Evolutionary conservation across 1,140 invertebrate genomes (phyloP), one percentile per base, ranked within the genome.

Genomic region (Pseudomyrmex concolor): DNA sequence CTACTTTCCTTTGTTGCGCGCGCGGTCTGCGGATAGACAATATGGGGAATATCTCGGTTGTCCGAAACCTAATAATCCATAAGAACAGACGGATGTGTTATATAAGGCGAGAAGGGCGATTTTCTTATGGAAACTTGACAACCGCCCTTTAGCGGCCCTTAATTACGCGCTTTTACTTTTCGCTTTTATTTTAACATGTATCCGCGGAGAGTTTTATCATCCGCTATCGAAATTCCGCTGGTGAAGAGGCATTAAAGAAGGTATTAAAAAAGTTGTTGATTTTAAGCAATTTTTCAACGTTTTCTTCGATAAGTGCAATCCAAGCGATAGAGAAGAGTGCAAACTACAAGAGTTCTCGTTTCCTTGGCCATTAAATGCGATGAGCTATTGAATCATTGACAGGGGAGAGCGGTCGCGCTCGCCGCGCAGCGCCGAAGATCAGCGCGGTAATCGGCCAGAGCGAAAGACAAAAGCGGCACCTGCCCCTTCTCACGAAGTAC

Each of bases 401-500:
- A 54, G 34, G 34, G 34, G 34, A 34, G 34, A 0, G 34, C 4
- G 34, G 5, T 34, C 34, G 34, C 34, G 34, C 34, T 34, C n/a
- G 15, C 34, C 17, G 34, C 51, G 19, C 19, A 71, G 66, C 19
- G 45, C 34, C 43, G 43, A 48, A 59, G 76, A 60, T 60, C 66
- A 25, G 45, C 71, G 25, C 71, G 25, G 66, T 62, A 45, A 83
- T 77, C 60, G 71, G 68, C 66, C 74, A 60, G 66, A 54, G 57
- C 71, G 80, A 86, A 88, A 86, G 88, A 89, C 84, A 89, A 89
- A 89, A 86, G 88, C 68, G 68, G 55, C 88, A 89, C 81, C 88
- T 89, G 88, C 73, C 84, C 81, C 81, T 89, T 89, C 87, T 59
- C 88, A 88, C 87, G 88, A 50, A 10, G 62, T 72, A 71, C 57